Conservation (phyloP, 1,140 invertebrate genomes). For the Drosophila ogumai region DNA sequence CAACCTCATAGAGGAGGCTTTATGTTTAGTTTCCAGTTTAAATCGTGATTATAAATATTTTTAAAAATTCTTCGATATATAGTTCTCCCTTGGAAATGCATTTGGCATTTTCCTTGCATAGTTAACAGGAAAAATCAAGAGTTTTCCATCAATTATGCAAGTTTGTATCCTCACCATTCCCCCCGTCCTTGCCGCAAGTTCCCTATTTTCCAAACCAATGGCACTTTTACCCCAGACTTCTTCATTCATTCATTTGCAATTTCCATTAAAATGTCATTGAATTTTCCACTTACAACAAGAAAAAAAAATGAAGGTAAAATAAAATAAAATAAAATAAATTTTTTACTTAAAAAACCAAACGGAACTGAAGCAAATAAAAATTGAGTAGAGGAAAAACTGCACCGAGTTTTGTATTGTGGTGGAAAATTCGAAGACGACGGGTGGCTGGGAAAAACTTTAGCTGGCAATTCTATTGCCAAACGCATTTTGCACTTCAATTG, state of each 20-base stretch:
- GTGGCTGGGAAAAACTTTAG: constrained; percentile 40
- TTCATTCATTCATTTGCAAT: constrained; percentile 51
- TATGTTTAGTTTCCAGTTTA: neutral
- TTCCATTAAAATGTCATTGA: constrained; percentile 82
- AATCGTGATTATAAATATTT: neutral
- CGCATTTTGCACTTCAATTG: constrained; percentile 65
- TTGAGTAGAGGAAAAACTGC: constrained; percentile 35
- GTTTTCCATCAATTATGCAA: constrained; percentile 49
- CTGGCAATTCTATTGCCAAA: constrained; percentile 61
- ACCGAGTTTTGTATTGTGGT: constrained; percentile 58
- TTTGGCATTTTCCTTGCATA: neutral
- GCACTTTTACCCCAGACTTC: constrained; percentile 1
- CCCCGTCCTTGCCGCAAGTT: neutral
- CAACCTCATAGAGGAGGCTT: neutral
- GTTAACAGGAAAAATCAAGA: constrained; percentile 2
- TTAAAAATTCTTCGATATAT: neutral
- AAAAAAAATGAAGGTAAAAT: neutral
- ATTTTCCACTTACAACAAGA: constrained; percentile 77
- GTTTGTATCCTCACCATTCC: constrained; percentile 6
- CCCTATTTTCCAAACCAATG: constrained; percentile 21
- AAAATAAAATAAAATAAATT: constrained; percentile 3
- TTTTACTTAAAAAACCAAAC: constrained; percentile 48
- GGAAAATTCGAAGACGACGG: neutral
- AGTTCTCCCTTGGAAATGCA: neutral
- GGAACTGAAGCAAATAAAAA: constrained; percentile 37